A percentile compares a stretch with the other conserved stretches of the same genome.
Conservation (phyloP, 2,888 invertebrate species). For the Lathronympha strigana region DNA sequence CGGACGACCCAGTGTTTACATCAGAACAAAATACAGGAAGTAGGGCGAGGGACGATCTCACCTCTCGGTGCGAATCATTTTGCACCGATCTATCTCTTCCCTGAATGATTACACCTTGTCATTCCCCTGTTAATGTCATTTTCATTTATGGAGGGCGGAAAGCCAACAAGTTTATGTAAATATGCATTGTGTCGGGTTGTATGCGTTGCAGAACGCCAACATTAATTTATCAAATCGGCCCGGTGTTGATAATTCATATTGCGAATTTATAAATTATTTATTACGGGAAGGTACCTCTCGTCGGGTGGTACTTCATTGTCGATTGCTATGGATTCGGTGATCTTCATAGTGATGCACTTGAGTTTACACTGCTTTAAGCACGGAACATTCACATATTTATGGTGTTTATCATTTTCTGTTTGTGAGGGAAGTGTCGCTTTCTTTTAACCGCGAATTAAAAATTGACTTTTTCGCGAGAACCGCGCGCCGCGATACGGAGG, state of each 20-base stretch:
- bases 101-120: constrained; percentile 50
- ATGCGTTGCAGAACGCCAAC: constrained; percentile 19
- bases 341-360: constrained; percentile 60
- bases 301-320: constrained; percentile 51
- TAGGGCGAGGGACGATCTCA: constrained; percentile 59
- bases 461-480: constrained; percentile 43
- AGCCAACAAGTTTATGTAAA: constrained; percentile 41
- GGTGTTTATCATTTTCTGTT: not conserved
- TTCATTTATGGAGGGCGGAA: constrained; percentile 37
- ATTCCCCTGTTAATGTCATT: constrained; percentile 51
- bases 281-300: constrained; percentile 50
- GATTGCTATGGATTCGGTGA: constrained; percentile 60
- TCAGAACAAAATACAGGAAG: constrained; percentile 66
- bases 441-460: not conserved
- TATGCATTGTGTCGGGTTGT: constrained; percentile 22
- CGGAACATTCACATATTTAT: not conserved
- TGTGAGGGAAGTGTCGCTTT: not conserved
- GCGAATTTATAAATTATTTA: not conserved
- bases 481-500: constrained; percentile 54
- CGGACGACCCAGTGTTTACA: constrained; percentile 72
- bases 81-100: constrained; percentile 56
- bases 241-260: not conserved
- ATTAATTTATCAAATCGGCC: constrained; percentile 13
- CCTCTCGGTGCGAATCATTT: constrained; percentile 50
- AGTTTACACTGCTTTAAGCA: constrained; percentile 4